Base-by-base conservation (phyloP, 2,888 invertebrate genomes). In the Autographa gamma region DNA sequence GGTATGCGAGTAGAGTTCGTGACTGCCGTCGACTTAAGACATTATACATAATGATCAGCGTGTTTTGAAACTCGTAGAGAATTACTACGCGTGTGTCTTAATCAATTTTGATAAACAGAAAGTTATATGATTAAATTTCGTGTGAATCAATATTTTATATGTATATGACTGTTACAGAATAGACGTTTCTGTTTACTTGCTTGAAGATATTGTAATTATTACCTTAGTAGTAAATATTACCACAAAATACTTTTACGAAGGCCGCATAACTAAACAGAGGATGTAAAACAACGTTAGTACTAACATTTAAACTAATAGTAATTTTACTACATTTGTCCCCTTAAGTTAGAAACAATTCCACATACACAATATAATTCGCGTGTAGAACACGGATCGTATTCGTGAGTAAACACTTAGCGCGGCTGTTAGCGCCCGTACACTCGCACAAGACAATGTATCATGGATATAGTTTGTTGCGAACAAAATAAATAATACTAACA, bases 391-490 rank as follows among this genome's bases (percentile, higher is more conserved):
- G 52, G 60, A 38, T 69, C 64, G 58, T 62, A 59, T 58, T 66
- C 32, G 54, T 43, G 82, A 69, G 60, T 58, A 66, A 71, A 79
- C 69, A 75, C 66, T 80, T 77, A 77, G 69, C 54, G 66, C 25
- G 71, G 58, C 70, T 72, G 76, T 77, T n/a, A n/a, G n/a, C n/a
- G n/a, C n/a, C n/a, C n/a, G n/a, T n/a, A n/a, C n/a, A n/a, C n/a
- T n/a, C n/a, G 63, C 1, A 54, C 54, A 54, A 54, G 13, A 19
- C 54, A n/a, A 48, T 54, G 19, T 52, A 9, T 11, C 13, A 13
- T 54, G 54, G n/a, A 7, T 19, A 54, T 13, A 18, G 7, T 19
- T 11, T 54, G 34, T 9, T 38, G 34, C 9, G 1, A 38, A 38
- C 7, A 7, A 3, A 32, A 38, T 38, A 38, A 38, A 38, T 38